These are phyloP conservation scores for Heloderma charlesbogerti DNA, from an alignment of 2,113 vertebrate species.

Conservation along the genomic window DNA sequence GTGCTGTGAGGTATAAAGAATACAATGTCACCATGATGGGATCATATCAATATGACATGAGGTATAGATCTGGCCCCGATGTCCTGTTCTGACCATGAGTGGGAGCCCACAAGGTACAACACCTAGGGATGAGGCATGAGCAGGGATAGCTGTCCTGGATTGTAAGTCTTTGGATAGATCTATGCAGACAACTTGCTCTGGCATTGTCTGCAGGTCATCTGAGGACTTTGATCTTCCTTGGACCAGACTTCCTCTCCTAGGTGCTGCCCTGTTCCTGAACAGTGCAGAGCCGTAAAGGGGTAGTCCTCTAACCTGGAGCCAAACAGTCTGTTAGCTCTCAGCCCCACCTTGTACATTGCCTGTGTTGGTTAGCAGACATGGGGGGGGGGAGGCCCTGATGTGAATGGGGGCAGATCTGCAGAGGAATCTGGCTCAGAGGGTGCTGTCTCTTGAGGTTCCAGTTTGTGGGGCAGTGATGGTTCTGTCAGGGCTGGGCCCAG, in stretches of 20 bases:
- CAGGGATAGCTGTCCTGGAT: too few relatives aligned
- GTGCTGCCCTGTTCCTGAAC: neutral
- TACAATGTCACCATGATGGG: too few relatives aligned
- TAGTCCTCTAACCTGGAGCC: neutral
- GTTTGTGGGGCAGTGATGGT: neutral
- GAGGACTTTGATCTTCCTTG: neutral
- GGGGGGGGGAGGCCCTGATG: neutral
- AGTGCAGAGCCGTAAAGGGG: neutral
- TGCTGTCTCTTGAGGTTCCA: neutral
- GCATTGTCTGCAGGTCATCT: neutral
- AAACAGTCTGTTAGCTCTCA: neutral
- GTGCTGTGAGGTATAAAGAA: too few relatives aligned
- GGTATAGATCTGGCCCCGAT: too few relatives aligned
- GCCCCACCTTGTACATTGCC: neutral
- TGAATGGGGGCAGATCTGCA: neutral
- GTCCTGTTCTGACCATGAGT: too few relatives aligned
- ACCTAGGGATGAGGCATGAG: neutral
- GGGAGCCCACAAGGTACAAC: neutral
- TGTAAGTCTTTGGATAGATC: neutral
- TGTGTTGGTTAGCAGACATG: neutral
- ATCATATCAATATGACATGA: too few relatives aligned
- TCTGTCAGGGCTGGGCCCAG: too few relatives aligned
- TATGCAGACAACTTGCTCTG: neutral
- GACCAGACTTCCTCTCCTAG: neutral
- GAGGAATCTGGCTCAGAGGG: neutral